These are phyloP conservation scores for Ptychoptera contaminata DNA, from an alignment of 2,888 invertebrate genomes.

Conservation along the genomic window DNA sequence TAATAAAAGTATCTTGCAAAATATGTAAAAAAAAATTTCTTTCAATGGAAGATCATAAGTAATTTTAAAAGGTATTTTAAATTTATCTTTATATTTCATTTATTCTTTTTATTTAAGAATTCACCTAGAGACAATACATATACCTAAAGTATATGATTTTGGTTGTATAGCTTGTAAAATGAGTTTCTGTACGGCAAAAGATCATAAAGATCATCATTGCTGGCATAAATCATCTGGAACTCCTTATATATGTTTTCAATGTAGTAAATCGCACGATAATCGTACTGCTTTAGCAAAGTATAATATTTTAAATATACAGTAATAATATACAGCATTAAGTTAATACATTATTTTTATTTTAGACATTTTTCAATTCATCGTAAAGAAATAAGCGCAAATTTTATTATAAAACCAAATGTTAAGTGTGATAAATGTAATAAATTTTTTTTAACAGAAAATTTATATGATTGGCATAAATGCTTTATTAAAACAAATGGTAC, in stretches of 20 bases:
- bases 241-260: constrained; percentile 33
- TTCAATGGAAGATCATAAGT: neutral
- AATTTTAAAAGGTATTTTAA: neutral
- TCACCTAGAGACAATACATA: constrained; percentile 19
- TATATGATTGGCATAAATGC: constrained; percentile 28
- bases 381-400: constrained; percentile 7
- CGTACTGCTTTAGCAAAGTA: constrained; percentile 14
- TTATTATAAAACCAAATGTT: constrained; percentile 19
- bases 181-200: constrained; percentile 27
- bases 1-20: neutral
- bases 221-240: constrained; percentile 27
- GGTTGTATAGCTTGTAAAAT: constrained; percentile 35
- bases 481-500: constrained; percentile 19
- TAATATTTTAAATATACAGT: neutral
- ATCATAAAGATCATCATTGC: constrained; percentile 31
- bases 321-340: neutral
- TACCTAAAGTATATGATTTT: constrained; percentile 22
- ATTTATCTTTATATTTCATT: neutral
- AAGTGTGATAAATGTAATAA: constrained; percentile 23
- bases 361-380: constrained; percentile 15
- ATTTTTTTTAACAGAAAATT: constrained; percentile 24
- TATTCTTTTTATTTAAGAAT: constrained; percentile 2
- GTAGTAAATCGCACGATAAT: constrained; percentile 24
- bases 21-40: constrained; percentile 1
- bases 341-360: constrained; percentile 2